Evolutionary conservation across 1,140 invertebrate genomes (phyloP), one percentile per base, ranked within the genome.

Genomic region (Solenopsis fugax): DNA sequence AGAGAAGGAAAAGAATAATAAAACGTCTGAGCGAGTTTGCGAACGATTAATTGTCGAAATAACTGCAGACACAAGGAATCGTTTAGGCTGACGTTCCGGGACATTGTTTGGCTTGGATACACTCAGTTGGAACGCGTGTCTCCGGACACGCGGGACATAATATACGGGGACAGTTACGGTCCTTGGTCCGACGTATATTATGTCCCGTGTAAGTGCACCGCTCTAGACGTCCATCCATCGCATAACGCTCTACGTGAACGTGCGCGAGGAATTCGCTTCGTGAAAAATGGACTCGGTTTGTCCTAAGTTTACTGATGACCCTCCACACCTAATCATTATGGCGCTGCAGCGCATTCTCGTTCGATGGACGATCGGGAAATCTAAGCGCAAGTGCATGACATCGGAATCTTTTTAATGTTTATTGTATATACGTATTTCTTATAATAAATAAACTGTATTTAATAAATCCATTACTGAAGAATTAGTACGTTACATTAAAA

Each of bases 21-120:
- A 48, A n/a, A 6, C 13, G 24, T 13, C 12, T 29, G 0, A 37
- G n/a, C 24, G n/a, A 50, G 67, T 29, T 4, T 54, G 21, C 13
- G 45, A 75, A 89, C 90, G 91, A 94, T 94, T 94, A 94, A 94
- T 94, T 92, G 92, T 89, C 89, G 91, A 94, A 95, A 94, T 93
- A 93, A 93, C 89, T 85, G 80, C 81, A 92, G 92, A 94, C 93
- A 94, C 92, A 91, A 93, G 91, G 93, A 94, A 94, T 94, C 93
- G 92, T 94, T 95, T 95, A 94, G 90, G 86, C 87, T 67, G 85
- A 72, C 69, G 72, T 77, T 85, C 87, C 92, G 85, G 92, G 88
- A 90, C 91, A 92, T 93, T 93, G 93, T 93, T 88, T 91, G 86
- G 84, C 89, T 56, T 87, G 88, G 89, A 89, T 90, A 87, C 48